Evolutionary conservation across 2,113 vertebrate species (phyloP), one percentile per base, ranked within the genome.

Genomic region (Proterorhinus semilunaris): DNA sequence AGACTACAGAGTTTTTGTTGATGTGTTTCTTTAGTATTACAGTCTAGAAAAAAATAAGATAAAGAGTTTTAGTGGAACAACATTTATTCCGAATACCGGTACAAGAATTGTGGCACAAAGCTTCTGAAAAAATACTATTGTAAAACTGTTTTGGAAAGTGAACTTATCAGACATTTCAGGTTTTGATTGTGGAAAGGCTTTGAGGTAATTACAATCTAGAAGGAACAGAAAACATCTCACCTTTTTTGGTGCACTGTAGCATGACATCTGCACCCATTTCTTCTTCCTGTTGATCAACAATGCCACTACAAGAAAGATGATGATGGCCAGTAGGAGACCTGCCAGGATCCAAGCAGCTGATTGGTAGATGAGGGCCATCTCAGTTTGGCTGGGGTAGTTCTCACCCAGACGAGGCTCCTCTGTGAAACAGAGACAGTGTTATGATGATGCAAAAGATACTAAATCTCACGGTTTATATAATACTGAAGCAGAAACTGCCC

Each of bases 211-310:
- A 36, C 6, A 13, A 6, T 12, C 27, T 68, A 16, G 9, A 17
- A 66, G 65, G 36, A 58, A 65, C 47, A 17, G 53, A 54, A 5
- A 53, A 13, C 7, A 2, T 52, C 83, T 87, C 65, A 94, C 93
- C 92, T 94, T 94, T 82, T 92, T 93, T 45, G 93, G 93, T 9
- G 93, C 91, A 8, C 90, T 90, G 80, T 94, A 94, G 83, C 92
- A 94, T 51, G 92, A 92, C 93, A 94, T 94, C 88, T 93, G 93
- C 68, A 93, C 86, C 89, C 92, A 93, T 63, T 91, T 92, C 88
- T 93, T 94, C 62, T 92, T 94, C 83, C 86, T 90, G 85, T 93
- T 94, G 69, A 94, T 66, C 48, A 94, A 84, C 16, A 93, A 59
- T 0, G 87, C 91, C 53, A 91, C 88, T 0, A 90, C 70, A 51